Evolutionary conservation across 2,113 vertebrate genomes (phyloP).

Genomic region (Struthio camelus): DNA sequence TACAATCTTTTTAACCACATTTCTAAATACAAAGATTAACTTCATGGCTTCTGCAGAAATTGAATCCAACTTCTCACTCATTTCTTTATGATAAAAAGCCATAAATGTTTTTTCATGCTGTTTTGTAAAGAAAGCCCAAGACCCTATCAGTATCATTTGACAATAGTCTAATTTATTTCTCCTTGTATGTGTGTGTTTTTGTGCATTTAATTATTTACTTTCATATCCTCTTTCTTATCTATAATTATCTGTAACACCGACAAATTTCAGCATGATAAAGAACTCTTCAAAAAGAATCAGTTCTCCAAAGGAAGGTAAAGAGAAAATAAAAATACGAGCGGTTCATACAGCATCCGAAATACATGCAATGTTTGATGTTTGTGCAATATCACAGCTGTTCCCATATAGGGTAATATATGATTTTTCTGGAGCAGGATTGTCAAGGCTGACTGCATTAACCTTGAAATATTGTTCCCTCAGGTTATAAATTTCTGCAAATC

Average conservation of each 20-base stretch:
- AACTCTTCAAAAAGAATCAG: neutral
- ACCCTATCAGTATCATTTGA: neutral
- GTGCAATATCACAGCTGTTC: constrained; percentile 22
- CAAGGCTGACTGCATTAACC: constrained; percentile 31
- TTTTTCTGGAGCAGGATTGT: constrained; percentile 56
- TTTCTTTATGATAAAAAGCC: neutral
- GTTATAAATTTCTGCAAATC: constrained; percentile 42
- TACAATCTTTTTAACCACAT: neutral
- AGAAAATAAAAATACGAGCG: constrained; percentile 31
- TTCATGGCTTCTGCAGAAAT: neutral
- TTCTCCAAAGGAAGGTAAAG: neutral
- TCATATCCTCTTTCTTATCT: neutral
- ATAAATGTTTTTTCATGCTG: neutral
- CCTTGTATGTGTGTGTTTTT: neutral
- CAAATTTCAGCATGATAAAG: neutral
- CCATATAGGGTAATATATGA: neutral
- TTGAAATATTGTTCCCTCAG: constrained; percentile 38
- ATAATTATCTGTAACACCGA: neutral
- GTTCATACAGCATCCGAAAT: neutral
- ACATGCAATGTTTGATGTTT: constrained; percentile 9
- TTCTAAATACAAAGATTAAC: neutral
- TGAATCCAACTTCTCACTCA: neutral
- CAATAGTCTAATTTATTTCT: neutral
- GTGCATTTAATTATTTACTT: neutral
- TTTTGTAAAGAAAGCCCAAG: neutral